Evolutionary conservation across 2,888 invertebrate genomes (phyloP).

Genomic region (Rotaria macrura): DNA sequence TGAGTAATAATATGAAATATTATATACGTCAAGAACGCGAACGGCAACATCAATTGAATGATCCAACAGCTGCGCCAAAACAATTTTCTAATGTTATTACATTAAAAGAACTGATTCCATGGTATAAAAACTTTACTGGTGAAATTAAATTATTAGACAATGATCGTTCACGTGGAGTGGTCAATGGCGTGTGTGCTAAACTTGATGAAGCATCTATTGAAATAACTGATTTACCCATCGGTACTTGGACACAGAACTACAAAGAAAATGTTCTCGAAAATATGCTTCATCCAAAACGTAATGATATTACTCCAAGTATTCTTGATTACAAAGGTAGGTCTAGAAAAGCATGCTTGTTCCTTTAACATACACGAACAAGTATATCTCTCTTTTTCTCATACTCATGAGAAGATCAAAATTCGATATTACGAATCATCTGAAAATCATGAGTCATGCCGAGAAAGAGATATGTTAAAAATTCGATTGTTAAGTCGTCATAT

Average conservation of each 20-base stretch:
- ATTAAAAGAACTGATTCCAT: constrained; percentile 64
- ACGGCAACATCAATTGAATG: constrained; percentile 51
- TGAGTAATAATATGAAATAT: constrained; percentile 65
- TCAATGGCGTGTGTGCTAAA: constrained; percentile 73
- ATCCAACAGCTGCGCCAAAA: constrained; percentile 51
- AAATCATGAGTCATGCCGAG: no score
- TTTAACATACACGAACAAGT: no score
- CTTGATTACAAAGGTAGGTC: neutral
- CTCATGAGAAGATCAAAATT: no score
- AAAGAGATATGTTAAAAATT: no score
- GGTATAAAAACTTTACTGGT: constrained; percentile 82
- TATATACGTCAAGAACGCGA: constrained; percentile 58
- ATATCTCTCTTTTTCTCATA: no score
- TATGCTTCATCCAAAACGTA: constrained; percentile 56
- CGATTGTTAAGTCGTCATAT: no score
- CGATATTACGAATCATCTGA: no score
- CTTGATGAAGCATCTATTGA: constrained; percentile 63
- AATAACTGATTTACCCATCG: constrained; percentile 86
- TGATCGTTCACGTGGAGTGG: constrained; percentile 37
- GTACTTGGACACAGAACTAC: constrained; percentile 86
- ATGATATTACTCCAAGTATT: neutral
- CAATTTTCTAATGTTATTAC: constrained; percentile 64
- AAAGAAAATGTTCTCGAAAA: constrained; percentile 84
- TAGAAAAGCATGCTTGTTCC: no score
- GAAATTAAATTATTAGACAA: constrained; percentile 43